Evolutionary conservation across 2,888 invertebrate species (phyloP), one percentile per base, ranked within the genome.

Genomic region (Stenichneumon culpator): DNA sequence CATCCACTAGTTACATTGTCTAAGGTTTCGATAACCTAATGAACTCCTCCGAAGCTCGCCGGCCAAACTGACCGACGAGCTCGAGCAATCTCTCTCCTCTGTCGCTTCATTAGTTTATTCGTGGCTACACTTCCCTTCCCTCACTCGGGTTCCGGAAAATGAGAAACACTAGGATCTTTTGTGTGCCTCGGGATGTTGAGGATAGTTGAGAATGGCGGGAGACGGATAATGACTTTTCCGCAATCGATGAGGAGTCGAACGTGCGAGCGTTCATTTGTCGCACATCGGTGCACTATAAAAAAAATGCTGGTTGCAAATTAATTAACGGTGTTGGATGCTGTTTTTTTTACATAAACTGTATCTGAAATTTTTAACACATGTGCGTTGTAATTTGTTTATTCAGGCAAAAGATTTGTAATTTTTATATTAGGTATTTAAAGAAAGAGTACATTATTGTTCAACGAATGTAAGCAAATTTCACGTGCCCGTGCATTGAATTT

Each of bases 1-100:
- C 74, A 54, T 73, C 87, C 90, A 87, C 89, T 89, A 91, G 92
- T 92, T 92, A 92, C 92, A 91, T 91, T 91, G 91, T 92, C 93
- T 93, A 93, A 92, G 93, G 93, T 92, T 93, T 93, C 93, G 92
- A 93, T 93, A 92, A 93, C 92, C 91, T 91, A 93, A 92, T 93
- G 93, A 93, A 92, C 90, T 89, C 36, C 73, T 87, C 87, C 52
- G 87, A 81, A 88, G 89, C 70, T 60, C 88, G 79, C 88, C 75
- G 88, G 88, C 89, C 87, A 83, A 88, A 89, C 89, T 87, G 82
- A 77, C 54, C 60, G 39, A 44, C 14, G 65, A 57, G 44, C 22
- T 22, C 44, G 60, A 28, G 28, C 77, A 47, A 67, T 57, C 16
- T 70, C 22, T 36, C 28, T 11, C 63, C 32, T 79, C n/a, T 63